Percentiles rank a stretch among this genome's conserved stretches.
These are phyloP conservation scores for Xenopus borealis DNA, from an alignment of 2,113 vertebrate species.

Conservation along the genomic window DNA sequence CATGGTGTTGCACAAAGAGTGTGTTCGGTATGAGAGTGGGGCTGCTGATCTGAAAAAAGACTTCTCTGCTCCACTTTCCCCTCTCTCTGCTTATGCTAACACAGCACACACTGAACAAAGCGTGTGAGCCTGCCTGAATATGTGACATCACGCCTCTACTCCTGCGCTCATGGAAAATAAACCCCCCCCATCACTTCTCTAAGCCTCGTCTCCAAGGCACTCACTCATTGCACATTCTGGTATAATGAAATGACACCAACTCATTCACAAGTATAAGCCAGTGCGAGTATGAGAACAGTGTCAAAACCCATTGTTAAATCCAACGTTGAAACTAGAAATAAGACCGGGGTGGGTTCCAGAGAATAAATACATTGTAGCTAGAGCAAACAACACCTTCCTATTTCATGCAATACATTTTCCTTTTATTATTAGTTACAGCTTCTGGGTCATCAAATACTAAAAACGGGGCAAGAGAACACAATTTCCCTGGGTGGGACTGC, in stretches of 20 bases:
- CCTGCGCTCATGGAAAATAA: conserved; percentile 50
- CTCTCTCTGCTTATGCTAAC: conserved; percentile 52
- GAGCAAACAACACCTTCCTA: too few species aligned
- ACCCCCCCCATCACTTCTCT: conserved; percentile 50
- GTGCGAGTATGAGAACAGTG: too few species aligned
- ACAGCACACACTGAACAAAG: conserved; percentile 62
- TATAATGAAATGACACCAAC: neutral
- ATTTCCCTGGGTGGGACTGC: too few species aligned
- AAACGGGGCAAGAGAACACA: too few species aligned
- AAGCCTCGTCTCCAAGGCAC: conserved; percentile 49
- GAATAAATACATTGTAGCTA: too few species aligned
- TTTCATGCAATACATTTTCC: too few species aligned
- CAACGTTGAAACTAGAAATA: too few species aligned
- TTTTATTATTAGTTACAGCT: too few species aligned
- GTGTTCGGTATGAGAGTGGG: conserved; percentile 69
- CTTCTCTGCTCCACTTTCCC: conserved; percentile 49
- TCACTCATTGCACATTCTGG: neutral
- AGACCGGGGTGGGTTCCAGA: too few species aligned
- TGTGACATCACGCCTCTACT: conserved; percentile 64
- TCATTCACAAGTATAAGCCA: neutral
- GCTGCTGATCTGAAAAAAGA: conserved; percentile 80
- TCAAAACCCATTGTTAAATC: too few species aligned
- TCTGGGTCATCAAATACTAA: too few species aligned
- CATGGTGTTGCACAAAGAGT: conserved; percentile 71
- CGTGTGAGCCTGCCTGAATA: conserved; percentile 56